A percentile compares a stretch with the other conserved stretches of the same genome.
These are phyloP conservation scores for Synanceia verrucosa DNA, from an alignment of 2,797 vertebrate genomes.

Conservation along the genomic window DNA sequence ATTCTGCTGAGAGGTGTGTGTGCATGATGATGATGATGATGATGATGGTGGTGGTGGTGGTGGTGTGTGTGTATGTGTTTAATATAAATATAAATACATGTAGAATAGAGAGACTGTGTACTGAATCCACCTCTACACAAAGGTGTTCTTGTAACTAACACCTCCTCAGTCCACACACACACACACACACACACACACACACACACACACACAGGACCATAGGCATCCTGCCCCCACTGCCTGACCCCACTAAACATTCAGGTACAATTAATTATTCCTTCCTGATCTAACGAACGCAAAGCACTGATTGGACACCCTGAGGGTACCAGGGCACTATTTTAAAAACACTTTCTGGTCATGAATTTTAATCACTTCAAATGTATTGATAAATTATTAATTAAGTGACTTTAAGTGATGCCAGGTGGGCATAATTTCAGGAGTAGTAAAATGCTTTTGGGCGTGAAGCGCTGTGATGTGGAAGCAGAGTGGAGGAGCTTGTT, in stretches of 20 bases:
- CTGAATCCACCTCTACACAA: conserved; percentile 57
- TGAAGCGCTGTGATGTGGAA: conserved; percentile 77
- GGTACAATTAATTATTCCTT: conserved; percentile 86
- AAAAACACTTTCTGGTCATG: conserved; percentile 87
- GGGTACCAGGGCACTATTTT: conserved; percentile 82
- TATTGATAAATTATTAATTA: conserved; percentile 89
- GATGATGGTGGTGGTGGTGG: no score
- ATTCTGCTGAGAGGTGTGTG: neutral
- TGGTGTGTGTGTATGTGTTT: neutral
- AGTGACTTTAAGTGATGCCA: conserved; percentile 86
- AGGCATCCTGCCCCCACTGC: conserved; percentile 71
- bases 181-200: conserved; percentile 41
- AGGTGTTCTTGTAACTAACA: conserved; percentile 46
- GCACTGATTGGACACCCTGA: conserved; percentile 81
- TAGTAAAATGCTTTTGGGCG: conserved; percentile 78
- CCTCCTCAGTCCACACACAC: conserved; percentile 6
- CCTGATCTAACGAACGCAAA: conserved; percentile 80
- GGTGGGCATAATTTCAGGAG: conserved; percentile 85
- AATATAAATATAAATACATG: neutral
- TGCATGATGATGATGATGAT: no score
- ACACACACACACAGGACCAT: conserved; percentile 38
- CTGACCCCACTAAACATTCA: conserved; percentile 86
- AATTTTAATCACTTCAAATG: conserved; percentile 88
- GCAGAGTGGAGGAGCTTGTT: conserved; percentile 67
- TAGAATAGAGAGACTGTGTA: conserved; percentile 18